phyloP scores from a whole-genome alignment of 1,140 invertebrate species.

The Mycetomoellerius zeteki region DNA sequence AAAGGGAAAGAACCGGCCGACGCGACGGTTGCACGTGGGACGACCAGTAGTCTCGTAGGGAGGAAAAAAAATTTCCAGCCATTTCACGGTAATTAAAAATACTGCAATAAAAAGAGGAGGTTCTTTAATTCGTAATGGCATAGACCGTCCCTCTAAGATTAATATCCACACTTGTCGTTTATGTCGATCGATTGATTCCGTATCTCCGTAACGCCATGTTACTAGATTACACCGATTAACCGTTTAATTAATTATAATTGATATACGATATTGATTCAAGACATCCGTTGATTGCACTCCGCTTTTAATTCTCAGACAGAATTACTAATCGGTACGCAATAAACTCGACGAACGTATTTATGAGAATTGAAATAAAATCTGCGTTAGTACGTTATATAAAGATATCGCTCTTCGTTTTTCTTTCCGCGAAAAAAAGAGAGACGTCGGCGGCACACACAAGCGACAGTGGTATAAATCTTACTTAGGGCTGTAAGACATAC shows the following conservation, averaged over 20 bases:
- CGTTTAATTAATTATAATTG: constrained; percentile 77
- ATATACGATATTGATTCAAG: constrained; percentile 67
- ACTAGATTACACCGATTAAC: constrained; percentile 74
- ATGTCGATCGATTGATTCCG: neutral
- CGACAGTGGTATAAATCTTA: constrained; percentile 78
- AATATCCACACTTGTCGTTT: constrained; percentile 74
- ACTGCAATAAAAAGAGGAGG: constrained; percentile 75
- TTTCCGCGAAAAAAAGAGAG: neutral
- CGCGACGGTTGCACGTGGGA: constrained; percentile 31
- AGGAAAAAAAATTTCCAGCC: constrained; percentile 67
- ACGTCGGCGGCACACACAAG: constrained; percentile 8
- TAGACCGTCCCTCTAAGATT: constrained; percentile 42
- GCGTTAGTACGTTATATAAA: neutral
- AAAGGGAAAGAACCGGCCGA: constrained; percentile 60
- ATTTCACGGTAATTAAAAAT: constrained; percentile 81
- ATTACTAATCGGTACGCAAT: neutral
- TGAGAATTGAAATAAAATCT: constrained; percentile 19
- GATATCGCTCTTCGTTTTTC: neutral
- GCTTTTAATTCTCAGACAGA: neutral
- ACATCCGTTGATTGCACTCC: constrained; percentile 50
- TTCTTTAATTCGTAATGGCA: constrained; percentile 76
- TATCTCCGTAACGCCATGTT: constrained; percentile 54
- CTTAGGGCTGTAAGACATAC: constrained; percentile 73
- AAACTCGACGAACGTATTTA: neutral
- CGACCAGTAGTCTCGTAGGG: constrained; percentile 14